phyloP scores from a whole-genome alignment of 2,113 vertebrate genomes.

The Rhinolophus sinicus region DNA sequence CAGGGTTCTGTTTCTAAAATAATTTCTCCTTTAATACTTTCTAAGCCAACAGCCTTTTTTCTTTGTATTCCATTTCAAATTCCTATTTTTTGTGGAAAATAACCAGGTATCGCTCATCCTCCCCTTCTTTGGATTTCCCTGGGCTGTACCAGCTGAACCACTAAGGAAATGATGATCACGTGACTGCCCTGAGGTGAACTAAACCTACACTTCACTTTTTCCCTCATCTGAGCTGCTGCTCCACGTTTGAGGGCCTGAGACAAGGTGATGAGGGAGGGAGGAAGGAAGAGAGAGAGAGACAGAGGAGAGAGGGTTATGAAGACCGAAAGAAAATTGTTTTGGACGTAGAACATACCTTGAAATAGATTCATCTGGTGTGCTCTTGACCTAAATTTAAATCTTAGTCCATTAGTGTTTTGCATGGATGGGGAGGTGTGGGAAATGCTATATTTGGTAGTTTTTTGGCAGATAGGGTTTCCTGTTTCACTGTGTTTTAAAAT shows the following conservation, averaged over 20 bases:
- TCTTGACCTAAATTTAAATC: slow-evolving; percentile 8
- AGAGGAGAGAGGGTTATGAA: not conserved
- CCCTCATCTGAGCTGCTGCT: not conserved
- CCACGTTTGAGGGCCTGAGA: not conserved
- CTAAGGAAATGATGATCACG: not conserved
- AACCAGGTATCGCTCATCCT: not conserved
- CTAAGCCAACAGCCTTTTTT: not conserved
- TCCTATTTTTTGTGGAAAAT: not conserved
- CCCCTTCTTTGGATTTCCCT: not conserved
- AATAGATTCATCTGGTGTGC: not conserved
- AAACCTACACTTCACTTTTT: not conserved
- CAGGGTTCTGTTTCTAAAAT: not conserved
- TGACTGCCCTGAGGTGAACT: not conserved
- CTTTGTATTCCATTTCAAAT: not conserved
- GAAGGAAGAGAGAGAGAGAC: not conserved
- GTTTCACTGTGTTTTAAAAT: slow-evolving; percentile 41
- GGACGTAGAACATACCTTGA: not conserved
- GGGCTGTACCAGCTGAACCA: not conserved
- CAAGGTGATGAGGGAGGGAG: not conserved
- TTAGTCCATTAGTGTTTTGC: not conserved
- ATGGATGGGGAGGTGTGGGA: slow-evolving; percentile 7
- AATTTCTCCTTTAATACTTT: not conserved
- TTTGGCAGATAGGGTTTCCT: slow-evolving; percentile 45
- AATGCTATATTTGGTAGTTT: slow-evolving; percentile 20
- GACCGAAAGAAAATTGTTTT: not conserved